Evolutionary conservation across 2,888 invertebrate species (phyloP).

Genomic region (Lasioglossum calceatum): DNA sequence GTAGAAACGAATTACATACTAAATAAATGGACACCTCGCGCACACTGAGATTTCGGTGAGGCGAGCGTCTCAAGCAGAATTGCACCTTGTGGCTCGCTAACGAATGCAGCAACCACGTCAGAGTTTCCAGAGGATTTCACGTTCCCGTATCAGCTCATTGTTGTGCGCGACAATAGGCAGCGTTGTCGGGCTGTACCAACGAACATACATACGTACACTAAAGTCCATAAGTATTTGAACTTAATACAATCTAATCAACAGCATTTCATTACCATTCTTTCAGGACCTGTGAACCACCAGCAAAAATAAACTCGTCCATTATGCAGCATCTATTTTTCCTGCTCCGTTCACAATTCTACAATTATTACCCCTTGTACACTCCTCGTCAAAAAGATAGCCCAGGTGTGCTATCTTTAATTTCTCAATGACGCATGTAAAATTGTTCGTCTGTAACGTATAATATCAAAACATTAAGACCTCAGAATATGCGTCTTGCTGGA

Average conservation of each 20-base stretch:
- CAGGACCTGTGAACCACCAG: neutral
- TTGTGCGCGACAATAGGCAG: slow-evolving; percentile 57
- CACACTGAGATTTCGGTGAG: neutral
- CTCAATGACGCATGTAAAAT: too few relatives aligned
- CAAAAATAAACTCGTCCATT: neutral
- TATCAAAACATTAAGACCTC: too few relatives aligned
- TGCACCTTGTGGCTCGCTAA: slow-evolving; percentile 24
- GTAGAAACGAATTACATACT: neutral
- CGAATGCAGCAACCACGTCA: slow-evolving; percentile 52
- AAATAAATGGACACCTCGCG: neutral
- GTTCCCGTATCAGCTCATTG: slow-evolving; percentile 61
- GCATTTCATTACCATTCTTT: neutral
- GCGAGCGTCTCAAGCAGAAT: neutral
- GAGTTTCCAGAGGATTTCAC: slow-evolving; percentile 56
- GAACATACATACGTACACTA: slow-evolving; percentile 25
- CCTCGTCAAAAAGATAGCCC: too few relatives aligned
- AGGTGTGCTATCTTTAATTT: too few relatives aligned
- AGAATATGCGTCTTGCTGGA: too few relatives aligned
- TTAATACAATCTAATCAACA: neutral
- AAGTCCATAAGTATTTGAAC: neutral
- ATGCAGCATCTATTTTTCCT: neutral
- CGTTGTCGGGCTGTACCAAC: slow-evolving; percentile 48
- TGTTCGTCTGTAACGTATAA: too few relatives aligned
- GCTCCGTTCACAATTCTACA: neutral
- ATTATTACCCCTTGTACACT: neutral